Base-by-base conservation (phyloP, 2,797 vertebrate genomes). In the Enteromius afrohamiltoni region DNA sequence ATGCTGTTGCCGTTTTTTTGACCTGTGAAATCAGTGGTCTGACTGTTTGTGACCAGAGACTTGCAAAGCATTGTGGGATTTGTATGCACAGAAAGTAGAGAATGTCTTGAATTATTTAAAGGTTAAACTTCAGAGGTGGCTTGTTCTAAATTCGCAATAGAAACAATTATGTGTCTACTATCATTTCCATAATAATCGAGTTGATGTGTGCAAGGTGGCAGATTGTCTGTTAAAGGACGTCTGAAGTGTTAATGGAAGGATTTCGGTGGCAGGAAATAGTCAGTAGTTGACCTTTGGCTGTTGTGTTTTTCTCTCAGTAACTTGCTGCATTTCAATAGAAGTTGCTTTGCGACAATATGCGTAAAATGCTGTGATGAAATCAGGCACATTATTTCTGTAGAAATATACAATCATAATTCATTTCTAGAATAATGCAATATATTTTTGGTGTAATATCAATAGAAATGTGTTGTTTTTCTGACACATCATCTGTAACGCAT, bases 341-440 rank as follows among this genome's bases (percentile, higher is more conserved):
- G 26, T 84, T 76, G 47, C 78, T 82, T 86, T 64, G 64, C 0
- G 13, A 77, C 23, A 45, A 51, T 40, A 40, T 31, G 6, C 26
- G 3, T 73, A 65, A 37, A 65, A 77, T 34, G 74, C 82, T 83
- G 74, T 83, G 74, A 60, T 76, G 11, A 77, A 83, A 77, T 77
- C 82, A 77, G 82, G 37, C 74, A 58, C n/a, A 60, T 23, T 64
- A 82, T 77, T 77, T 87, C 53, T 80, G 70, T 77, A 67, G 40
- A 83, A 60, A 55, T 34, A 58, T 64, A 26, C 75, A 67, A 53
- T 76, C 26, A 1, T 51, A 79, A 37, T 82, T 85, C 51, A 85
- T 88, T 86, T 87, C 45, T 86, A 82, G 47, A 69, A 51, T 84
- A 82, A 75, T 85, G 86, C 84, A 85, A 83, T 88, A 80, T 87